Evolutionary conservation across 2,113 vertebrate genomes (phyloP).

Genomic region (Bolborhynchus lineola): DNA sequence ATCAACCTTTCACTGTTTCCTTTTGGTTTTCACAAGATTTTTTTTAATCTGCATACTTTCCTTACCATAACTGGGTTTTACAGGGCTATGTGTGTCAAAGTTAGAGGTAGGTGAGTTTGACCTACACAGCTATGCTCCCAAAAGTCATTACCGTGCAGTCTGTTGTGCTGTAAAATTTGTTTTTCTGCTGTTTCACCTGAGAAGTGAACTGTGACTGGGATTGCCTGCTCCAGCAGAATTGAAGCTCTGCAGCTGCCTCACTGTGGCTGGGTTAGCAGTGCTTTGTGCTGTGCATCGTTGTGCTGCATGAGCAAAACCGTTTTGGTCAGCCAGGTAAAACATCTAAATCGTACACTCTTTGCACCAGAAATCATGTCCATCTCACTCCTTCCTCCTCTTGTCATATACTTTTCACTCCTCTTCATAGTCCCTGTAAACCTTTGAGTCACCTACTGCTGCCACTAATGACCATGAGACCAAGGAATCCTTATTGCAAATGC

Average conservation of each 20-base stretch:
- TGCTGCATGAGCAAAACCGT: accelerated
- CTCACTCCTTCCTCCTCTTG: background rate
- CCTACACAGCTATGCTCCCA: background rate
- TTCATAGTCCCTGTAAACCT: background rate
- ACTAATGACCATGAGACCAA: background rate
- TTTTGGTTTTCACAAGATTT: background rate
- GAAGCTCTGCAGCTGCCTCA: background rate
- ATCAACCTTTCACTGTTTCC: background rate
- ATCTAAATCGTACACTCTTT: background rate
- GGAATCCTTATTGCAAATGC: background rate
- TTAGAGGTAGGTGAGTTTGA: background rate
- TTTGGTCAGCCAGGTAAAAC: background rate
- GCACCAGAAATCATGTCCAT: background rate
- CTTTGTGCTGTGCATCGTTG: accelerated
- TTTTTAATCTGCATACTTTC: background rate
- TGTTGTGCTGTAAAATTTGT: background rate
- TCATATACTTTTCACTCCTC: accelerated
- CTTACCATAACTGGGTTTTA: background rate
- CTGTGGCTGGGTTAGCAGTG: background rate
- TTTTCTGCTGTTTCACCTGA: background rate
- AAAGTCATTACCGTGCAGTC: background rate
- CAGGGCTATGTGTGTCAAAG: background rate
- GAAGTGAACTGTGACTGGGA: background rate
- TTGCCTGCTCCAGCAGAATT: background rate
- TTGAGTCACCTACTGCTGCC: background rate